Conservation (phyloP, 1,140 invertebrate genomes). For the Hormaphis cornu region DNA sequence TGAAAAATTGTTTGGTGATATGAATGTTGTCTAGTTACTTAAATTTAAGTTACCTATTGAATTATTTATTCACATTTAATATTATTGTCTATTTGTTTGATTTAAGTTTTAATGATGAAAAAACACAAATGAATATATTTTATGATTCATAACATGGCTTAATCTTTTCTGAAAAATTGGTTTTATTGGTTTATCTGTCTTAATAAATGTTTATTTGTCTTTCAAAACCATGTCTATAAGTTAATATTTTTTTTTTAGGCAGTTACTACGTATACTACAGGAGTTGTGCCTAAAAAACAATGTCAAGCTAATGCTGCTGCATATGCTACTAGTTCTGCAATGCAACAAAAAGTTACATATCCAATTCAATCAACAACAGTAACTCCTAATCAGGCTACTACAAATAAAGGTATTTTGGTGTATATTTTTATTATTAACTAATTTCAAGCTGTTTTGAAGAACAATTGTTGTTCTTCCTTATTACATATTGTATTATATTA, state of each 20-base stretch:
- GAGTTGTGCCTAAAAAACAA: slow-evolving; percentile 20
- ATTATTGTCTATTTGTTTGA: no score
- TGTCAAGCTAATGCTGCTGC: slow-evolving; percentile 28
- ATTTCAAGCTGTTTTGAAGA: no score
- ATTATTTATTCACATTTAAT: no score
- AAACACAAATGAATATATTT: neutral
- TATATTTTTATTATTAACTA: neutral
- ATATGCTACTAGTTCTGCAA: slow-evolving; percentile 26
- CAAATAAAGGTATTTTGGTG: slow-evolving; percentile 11
- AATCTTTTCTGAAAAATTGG: neutral
- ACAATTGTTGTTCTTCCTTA: no score
- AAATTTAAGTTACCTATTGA: neutral
- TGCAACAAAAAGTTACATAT: slow-evolving; percentile 32
- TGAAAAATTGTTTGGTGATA: neutral
- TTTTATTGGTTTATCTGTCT: no score
- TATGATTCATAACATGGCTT: neutral
- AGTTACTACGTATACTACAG: slow-evolving; percentile 18
- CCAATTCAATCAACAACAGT: slow-evolving; percentile 8
- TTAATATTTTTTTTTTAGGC: slow-evolving; percentile 7
- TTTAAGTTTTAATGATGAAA: neutral
- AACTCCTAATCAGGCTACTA: neutral
- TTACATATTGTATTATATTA: no score
- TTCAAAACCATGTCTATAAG: no score
- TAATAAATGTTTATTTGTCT: no score
- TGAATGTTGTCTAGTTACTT: neutral